These are phyloP conservation scores for Lemur catta DNA, from an alignment of 2,797 vertebrate genomes.

Conservation along the genomic window DNA sequence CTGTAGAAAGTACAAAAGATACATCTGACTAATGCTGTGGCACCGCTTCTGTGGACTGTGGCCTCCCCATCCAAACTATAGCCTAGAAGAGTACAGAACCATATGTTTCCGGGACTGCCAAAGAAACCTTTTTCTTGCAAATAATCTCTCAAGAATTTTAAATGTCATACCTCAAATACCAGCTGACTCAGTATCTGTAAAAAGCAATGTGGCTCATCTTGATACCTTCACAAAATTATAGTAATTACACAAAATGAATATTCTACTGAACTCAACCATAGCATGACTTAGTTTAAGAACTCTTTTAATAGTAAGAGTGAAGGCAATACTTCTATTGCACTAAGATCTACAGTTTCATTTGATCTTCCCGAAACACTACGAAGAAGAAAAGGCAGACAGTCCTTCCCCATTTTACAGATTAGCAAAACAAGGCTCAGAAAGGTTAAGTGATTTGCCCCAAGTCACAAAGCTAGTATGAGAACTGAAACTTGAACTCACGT, in stretches of 20 bases:
- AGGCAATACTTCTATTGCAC: background rate
- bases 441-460: background rate
- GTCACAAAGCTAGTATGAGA: background rate
- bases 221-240: background rate
- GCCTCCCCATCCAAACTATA: background rate
- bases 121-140: conserved; percentile 10
- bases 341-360: background rate
- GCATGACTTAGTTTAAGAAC: conserved; percentile 11
- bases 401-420: background rate
- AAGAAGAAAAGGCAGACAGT: background rate
- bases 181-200: conserved; percentile 34
- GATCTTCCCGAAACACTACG: background rate
- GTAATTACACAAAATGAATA: background rate
- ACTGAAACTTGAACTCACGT: background rate
- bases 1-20: conserved; percentile 85
- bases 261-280: background rate
- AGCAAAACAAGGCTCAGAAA: conserved; percentile 1
- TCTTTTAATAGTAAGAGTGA: background rate
- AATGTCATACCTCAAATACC: conserved; percentile 55
- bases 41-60: background rate
- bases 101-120: background rate
- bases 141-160: conserved; percentile 10
- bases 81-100: background rate
- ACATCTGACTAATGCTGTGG: conserved; percentile 66
- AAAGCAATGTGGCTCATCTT: background rate